phyloP scores from a whole-genome alignment of 2,113 vertebrate genomes.

The Aplodontia rufa region DNA sequence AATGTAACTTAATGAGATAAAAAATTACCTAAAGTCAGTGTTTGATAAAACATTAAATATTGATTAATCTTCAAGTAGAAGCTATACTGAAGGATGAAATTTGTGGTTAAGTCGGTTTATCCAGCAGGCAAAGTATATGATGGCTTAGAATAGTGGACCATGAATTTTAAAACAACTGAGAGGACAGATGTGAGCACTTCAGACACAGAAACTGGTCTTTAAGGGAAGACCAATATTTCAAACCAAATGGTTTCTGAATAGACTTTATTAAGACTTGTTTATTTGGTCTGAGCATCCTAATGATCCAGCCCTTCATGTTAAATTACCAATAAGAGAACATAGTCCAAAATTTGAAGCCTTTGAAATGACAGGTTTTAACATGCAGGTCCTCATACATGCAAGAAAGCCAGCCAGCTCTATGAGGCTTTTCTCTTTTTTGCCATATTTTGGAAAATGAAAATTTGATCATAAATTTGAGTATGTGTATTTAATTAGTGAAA shows the following conservation, averaged over 20 bases:
- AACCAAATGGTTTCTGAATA: constrained; percentile 64
- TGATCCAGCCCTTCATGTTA: constrained; percentile 30
- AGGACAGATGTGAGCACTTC: constrained; percentile 45
- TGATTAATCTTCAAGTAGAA: constrained; percentile 92
- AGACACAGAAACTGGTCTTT: constrained; percentile 66
- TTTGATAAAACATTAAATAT: constrained; percentile 93
- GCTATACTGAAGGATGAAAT: constrained; percentile 87
- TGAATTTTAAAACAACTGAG: constrained; percentile 76
- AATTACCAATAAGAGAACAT: constrained; percentile 61
- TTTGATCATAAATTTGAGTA: constrained; percentile 90
- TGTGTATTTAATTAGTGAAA: constrained; percentile 88
- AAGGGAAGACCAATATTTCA: constrained; percentile 64
- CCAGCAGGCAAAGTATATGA: constrained; percentile 87
- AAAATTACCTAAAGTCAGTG: constrained; percentile 89
- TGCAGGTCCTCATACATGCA: constrained; percentile 58
- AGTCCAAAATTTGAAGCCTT: constrained; percentile 22
- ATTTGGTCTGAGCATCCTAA: constrained; percentile 57
- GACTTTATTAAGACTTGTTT: constrained; percentile 67
- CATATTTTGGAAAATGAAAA: too few relatives aligned
- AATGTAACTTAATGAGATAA: constrained; percentile 93
- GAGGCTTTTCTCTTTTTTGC: constrained; percentile 83
- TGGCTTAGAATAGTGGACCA: constrained; percentile 77
- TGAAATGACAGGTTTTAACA: constrained; percentile 71
- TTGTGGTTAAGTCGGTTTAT: constrained; percentile 91
- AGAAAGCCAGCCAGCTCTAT: constrained; percentile 87